Evolutionary conservation across 1,140 invertebrate genomes (phyloP), one percentile per base, ranked within the genome.

Genomic region (Euglossa dilemma): DNA sequence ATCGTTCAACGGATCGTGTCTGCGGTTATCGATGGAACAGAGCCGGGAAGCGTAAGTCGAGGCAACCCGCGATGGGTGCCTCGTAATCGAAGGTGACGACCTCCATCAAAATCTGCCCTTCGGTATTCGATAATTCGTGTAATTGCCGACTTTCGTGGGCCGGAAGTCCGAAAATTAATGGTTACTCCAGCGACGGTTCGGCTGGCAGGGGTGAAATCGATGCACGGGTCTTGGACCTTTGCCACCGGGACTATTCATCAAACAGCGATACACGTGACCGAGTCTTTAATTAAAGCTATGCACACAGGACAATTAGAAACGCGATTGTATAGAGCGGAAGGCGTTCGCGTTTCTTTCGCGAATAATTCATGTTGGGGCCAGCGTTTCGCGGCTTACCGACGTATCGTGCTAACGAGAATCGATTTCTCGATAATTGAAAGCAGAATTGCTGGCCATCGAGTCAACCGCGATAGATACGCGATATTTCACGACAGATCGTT

Each of bases 211-310:
- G 83, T 86, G 83, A 88, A 74, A 92, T 92, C 90, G 91, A 91
- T 92, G 90, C 77, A 57, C 67, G 52, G 59, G 74, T 87, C 85
- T 73, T 72, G 80, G 84, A 91, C 91, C 89, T 92, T 92, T 89
- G 90, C 83, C 89, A 88, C 83, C 23, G 47, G n/a, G 80, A 80
- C 86, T 84, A 91, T 91, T 90, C 86, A 91, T 90, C 91, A 90
- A 84, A 66, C 63, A 4, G 72, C 67, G 47, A 64, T 61, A 74
- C 84, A 86, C 88, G 85, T 75, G 76, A 91, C 85, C 89, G 81
- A 86, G 75, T 80, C 85, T 84, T 84, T 89, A 84, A 90, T 92
- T 86, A 91, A 92, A 88, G 85, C 80, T 89, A 85, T 89, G 87
- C 80, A 85, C 81, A 87, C 80, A 75, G 74, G 80, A 87, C 87